Conservation (phyloP, 1,140 invertebrate genomes). For the Drosophila teissieri region DNA sequence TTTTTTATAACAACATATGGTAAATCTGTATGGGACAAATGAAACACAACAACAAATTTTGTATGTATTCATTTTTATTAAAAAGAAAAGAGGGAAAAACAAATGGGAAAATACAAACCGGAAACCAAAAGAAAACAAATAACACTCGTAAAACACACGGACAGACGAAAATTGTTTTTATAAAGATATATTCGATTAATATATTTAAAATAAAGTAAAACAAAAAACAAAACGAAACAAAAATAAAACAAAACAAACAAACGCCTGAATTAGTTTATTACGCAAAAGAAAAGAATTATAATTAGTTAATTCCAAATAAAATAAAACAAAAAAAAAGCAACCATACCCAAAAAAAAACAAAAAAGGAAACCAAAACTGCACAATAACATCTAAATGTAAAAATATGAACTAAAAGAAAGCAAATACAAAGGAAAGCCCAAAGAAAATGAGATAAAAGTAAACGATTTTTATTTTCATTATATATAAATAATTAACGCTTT, state of each 20-base stretch:
- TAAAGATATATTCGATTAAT: constrained; percentile 75
- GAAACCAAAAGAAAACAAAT: constrained; percentile 27
- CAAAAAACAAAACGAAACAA: constrained; percentile 27
- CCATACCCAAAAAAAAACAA: constrained; percentile 45
- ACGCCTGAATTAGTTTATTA: constrained; percentile 81
- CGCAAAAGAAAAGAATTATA: constrained; percentile 59
- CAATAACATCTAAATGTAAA: constrained; percentile 83
- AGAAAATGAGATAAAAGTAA: constrained; percentile 47
- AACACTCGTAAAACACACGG: constrained; percentile 57
- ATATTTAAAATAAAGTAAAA: constrained; percentile 53
- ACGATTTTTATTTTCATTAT: constrained; percentile 78
- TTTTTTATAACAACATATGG: constrained; percentile 47
- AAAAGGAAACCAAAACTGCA: constrained; percentile 62
- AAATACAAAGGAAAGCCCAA: constrained; percentile 56
- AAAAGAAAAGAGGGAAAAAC: constrained; percentile 27
- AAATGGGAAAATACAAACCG: constrained; percentile 33
- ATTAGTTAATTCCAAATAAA: constrained; percentile 53
- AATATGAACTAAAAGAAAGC: constrained; percentile 65
- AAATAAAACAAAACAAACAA: constrained; percentile 59
- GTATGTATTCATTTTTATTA: constrained; percentile 83
- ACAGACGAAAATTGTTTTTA: constrained; percentile 79
- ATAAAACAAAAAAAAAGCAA: constrained; percentile 23
- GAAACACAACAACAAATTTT: constrained; percentile 70
- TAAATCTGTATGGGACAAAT: constrained; percentile 55
- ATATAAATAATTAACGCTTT: constrained; percentile 84